Conservation (phyloP, 2,113 vertebrate species). For the Montifringilla adamsi region DNA sequence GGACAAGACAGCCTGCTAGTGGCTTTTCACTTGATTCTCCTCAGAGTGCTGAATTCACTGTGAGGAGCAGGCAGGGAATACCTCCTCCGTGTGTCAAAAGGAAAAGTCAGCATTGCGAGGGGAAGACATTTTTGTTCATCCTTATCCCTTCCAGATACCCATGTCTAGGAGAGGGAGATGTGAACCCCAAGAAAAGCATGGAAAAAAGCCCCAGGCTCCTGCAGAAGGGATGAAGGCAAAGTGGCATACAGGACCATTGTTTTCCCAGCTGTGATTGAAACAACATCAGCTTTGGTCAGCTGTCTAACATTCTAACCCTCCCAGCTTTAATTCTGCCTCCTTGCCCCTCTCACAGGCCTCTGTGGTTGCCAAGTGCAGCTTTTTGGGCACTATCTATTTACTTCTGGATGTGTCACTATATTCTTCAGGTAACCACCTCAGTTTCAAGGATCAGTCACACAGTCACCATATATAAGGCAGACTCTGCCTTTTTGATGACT, state of each 20-base stretch:
- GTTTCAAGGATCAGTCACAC: background rate
- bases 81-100: accelerated
- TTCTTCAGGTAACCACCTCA: background rate
- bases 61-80: background rate
- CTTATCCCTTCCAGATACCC: background rate
- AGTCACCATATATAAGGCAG: background rate
- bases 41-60: background rate
- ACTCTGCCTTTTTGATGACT: background rate
- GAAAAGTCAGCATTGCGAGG: background rate
- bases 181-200: background rate
- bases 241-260: background rate
- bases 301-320: background rate
- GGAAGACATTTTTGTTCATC: background rate
- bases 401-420: background rate
- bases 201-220: background rate
- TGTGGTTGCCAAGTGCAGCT: background rate
- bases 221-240: background rate
- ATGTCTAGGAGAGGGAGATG: background rate
- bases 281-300: background rate
- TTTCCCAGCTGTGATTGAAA: background rate
- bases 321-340: background rate
- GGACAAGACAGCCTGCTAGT: background rate
- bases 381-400: background rate
- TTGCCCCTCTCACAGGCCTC: background rate
- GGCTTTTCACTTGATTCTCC: background rate